Evolutionary conservation across 2,797 vertebrate species (phyloP).

Genomic region (Spatula versicolor): DNA sequence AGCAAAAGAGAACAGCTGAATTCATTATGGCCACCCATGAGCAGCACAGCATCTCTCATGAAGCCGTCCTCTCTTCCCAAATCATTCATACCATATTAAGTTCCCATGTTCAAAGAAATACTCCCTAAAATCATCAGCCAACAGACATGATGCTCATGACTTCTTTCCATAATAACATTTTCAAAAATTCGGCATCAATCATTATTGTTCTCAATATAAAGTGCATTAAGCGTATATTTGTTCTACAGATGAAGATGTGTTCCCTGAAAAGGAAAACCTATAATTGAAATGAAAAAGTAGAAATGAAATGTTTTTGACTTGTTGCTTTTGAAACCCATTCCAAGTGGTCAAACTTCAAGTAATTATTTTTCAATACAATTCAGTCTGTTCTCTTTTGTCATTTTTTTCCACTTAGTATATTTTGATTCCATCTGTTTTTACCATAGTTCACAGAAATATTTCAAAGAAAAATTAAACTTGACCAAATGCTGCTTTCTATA

Average conservation of each 20-base stretch:
- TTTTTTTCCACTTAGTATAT: not conserved
- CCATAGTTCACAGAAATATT: not conserved
- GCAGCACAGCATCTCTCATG: not conserved
- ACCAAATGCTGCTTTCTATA: not conserved
- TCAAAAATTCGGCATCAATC: not conserved
- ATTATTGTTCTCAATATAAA: not conserved
- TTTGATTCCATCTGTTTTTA: constrained; percentile 18
- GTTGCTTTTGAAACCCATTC: not conserved
- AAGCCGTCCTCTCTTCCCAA: not conserved
- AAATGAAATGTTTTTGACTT: not conserved
- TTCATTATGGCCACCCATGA: not conserved
- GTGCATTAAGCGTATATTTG: not conserved
- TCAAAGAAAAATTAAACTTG: not conserved
- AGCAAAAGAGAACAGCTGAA: not conserved
- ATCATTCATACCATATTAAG: not conserved
- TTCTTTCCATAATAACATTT: not conserved
- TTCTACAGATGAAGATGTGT: not conserved
- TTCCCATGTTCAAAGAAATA: not conserved
- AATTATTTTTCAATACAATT: not conserved
- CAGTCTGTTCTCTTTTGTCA: not conserved
- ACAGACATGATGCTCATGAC: not conserved
- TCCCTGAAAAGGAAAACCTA: not conserved
- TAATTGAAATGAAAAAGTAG: not conserved
- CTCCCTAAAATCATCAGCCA: not conserved
- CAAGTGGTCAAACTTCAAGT: not conserved